A percentile compares a stretch with the other conserved stretches of the same genome.
Conservation (phyloP, 2,888 invertebrate species). For the Acleris laterana region DNA sequence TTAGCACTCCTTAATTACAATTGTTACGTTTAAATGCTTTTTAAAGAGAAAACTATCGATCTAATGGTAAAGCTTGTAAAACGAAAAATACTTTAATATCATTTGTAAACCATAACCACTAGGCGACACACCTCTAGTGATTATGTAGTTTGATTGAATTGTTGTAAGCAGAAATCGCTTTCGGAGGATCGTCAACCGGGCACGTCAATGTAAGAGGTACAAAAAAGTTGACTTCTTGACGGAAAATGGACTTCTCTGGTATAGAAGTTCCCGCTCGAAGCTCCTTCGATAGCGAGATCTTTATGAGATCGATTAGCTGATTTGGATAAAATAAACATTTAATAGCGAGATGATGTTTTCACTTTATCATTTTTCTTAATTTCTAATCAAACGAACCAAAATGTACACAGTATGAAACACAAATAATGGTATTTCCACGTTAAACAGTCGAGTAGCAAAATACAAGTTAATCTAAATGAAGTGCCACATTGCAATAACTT, state of each 20-base stretch:
- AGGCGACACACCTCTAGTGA: constrained; percentile 9
- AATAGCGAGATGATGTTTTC: constrained; percentile 13
- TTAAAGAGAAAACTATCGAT: constrained; percentile 1
- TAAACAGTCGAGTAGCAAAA: constrained; percentile 2
- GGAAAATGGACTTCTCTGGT: no score
- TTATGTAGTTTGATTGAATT: constrained; percentile 6
- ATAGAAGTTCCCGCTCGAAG: no score
- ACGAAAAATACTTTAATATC: constrained; percentile 14
- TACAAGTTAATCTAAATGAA: background rate
- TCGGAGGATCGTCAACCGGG: no score
- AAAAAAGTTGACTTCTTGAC: no score
- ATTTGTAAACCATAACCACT: constrained; percentile 4
- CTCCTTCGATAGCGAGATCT: no score
- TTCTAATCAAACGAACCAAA: constrained; percentile 23
- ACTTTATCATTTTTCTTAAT: constrained; percentile 20
- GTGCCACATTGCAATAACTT: background rate
- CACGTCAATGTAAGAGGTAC: no score
- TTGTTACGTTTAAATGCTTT: constrained; percentile 11
- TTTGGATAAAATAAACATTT: background rate
- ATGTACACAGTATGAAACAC: constrained; percentile 29
- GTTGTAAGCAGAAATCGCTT: constrained; percentile 4
- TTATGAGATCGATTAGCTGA: no score
- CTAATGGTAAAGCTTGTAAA: constrained; percentile 4
- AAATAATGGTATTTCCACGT: constrained; percentile 15
- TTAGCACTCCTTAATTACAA: constrained; percentile 3